Evolutionary conservation across 2,888 invertebrate genomes (phyloP).

Genomic region (Melanostoma scalare): DNA sequence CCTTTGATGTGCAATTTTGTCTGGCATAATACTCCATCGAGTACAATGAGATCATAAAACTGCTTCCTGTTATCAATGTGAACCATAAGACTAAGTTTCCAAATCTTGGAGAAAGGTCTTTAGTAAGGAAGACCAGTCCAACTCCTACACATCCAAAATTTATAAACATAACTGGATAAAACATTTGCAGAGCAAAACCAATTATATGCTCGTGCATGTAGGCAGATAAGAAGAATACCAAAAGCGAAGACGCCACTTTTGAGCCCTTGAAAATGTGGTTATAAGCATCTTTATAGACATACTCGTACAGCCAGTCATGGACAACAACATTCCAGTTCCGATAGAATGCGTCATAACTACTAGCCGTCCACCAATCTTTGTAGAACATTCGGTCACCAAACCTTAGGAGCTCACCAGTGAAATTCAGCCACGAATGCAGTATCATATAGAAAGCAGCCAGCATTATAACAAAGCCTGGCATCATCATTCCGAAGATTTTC

Average conservation of each 20-base stretch:
- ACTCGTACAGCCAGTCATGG: slow-evolving; percentile 95
- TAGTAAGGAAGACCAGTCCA: slow-evolving; percentile 84
- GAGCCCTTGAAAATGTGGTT: slow-evolving; percentile 82
- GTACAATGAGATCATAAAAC: slow-evolving; percentile 86
- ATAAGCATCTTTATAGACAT: slow-evolving; percentile 90
- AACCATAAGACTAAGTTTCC: slow-evolving; percentile 95
- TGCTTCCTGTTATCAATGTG: slow-evolving; percentile 89
- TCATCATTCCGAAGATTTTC: slow-evolving; percentile 87
- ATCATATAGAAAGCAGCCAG: slow-evolving; percentile 92
- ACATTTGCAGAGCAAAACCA: slow-evolving; percentile 90
- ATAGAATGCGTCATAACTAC: slow-evolving; percentile 91
- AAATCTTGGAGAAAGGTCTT: slow-evolving; percentile 82
- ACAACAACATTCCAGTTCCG: slow-evolving; percentile 98
- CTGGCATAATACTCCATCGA: slow-evolving; percentile 87
- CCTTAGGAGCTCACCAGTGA: slow-evolving; percentile 92
- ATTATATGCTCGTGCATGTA: slow-evolving; percentile 94
- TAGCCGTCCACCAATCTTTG: slow-evolving; percentile 97
- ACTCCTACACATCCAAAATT: slow-evolving; percentile 88
- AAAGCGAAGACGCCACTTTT: slow-evolving; percentile 83
- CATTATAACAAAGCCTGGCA: slow-evolving; percentile 88
- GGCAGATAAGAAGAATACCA: slow-evolving; percentile 91
- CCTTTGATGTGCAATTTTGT: slow-evolving; percentile 77
- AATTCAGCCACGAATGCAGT: slow-evolving; percentile 95
- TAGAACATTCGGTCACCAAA: slow-evolving; percentile 95
- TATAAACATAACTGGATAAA: slow-evolving; percentile 92